These are phyloP conservation scores for Hiodon alosoides DNA, from an alignment of 2,113 vertebrate genomes.

Conservation along the genomic window DNA sequence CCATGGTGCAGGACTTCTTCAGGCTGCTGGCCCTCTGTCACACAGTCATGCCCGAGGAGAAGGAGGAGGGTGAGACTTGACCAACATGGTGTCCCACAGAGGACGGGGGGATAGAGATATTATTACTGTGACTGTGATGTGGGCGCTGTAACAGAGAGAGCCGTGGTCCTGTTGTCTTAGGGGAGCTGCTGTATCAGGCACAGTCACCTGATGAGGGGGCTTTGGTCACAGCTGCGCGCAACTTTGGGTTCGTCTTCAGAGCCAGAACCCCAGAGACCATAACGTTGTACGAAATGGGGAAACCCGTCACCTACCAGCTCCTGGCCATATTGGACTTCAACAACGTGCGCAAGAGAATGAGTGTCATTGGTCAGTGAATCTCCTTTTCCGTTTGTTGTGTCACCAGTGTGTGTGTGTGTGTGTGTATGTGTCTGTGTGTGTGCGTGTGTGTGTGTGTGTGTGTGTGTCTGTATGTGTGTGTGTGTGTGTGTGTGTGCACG, in stretches of 20 bases:
- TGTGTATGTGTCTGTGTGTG: no score
- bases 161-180: conserved; percentile 34
- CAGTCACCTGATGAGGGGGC: conserved; percentile 71
- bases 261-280: conserved; percentile 68
- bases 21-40: conserved; percentile 67
- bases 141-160: neutral
- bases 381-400: neutral
- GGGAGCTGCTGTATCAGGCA: conserved; percentile 64
- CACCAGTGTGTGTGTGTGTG: neutral
- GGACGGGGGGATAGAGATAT: neutral
- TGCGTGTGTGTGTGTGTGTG: no score
- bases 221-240: conserved; percentile 64
- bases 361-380: conserved; percentile 61
- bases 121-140: neutral
- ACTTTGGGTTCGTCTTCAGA: conserved; percentile 67
- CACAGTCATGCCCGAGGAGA: conserved; percentile 70
- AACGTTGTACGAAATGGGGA: conserved; percentile 64
- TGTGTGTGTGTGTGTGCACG: no score
- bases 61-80: conserved; percentile 53
- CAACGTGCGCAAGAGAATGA: conserved; percentile 71
- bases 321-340: conserved; percentile 70
- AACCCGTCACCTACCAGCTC: conserved; percentile 59
- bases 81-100: neutral
- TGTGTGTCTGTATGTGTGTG: no score
- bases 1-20: conserved; percentile 63